Base-by-base conservation (phyloP, 2,113 vertebrate genomes). In the Elephantulus edwardii region DNA sequence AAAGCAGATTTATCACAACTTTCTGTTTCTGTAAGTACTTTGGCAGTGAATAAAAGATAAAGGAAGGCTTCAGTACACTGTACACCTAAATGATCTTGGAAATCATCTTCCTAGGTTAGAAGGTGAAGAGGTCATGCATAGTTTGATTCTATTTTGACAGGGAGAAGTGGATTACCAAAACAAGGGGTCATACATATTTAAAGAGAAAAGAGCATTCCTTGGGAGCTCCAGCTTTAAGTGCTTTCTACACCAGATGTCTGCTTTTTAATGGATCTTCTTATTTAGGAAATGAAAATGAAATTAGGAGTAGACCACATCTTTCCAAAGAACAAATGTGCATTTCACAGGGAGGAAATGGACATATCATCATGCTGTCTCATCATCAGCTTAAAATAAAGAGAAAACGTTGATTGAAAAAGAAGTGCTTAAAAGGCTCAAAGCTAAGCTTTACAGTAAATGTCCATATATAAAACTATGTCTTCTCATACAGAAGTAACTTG, bases 171-270 rank as follows among this genome's bases (percentile, higher is more conserved):
- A 96, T 96, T 96, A 97, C 96, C 96, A 96, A 96, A 98, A 97
- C 92, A 97, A 97, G 95, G 94, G 82, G 95, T 98, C 94, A 97
- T 98, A 92, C 95, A 98, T 98, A 98, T 98, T 98, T 98, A 97
- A 98, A 97, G 86, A 96, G 96, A 96, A 98, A 97, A 96, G 82
- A 97, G 91, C 93, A 92, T 92, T 97, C 93, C 92, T 94, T 93
- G 83, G 92, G 76, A 97, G 90, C 94, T 95, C 80, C 68, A 94
- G 90, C 84, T 96, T 95, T 96, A 98, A 97, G 91, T 97, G 96
- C 90, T 91, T 84, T 80, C 96, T 94, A 96, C 90, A 97, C 96
- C 98, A 98, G 97, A 98, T 98, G 97, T 97, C 97, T 97, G 85
- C 95, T 96, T 97, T 98, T 97, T 97, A 98, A 98, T 95, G 97